Percentiles rank a stretch among this genome's conserved stretches.
These are phyloP conservation scores for Palythoa caribaeorum DNA, from an alignment of 92 coral and sea anemone species.

Conservation along the genomic window DNA sequence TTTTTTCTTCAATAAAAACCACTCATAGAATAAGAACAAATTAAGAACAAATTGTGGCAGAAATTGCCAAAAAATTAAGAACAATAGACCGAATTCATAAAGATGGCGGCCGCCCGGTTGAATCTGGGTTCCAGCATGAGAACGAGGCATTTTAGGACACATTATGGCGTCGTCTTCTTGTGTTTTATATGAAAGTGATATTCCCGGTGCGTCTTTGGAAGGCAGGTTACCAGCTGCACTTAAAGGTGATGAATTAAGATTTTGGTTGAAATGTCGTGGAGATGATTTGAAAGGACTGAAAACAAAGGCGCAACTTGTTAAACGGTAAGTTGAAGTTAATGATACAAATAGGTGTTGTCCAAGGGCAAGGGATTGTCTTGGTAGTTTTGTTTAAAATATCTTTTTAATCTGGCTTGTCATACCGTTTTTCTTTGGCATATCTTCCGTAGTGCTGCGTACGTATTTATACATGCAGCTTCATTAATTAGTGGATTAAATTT, in stretches of 20 bases:
- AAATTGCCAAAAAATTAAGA: too few relatives aligned
- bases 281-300: slow-evolving; percentile 3
- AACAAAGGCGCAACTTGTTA: slow-evolving; percentile 4
- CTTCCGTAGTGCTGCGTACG: too few relatives aligned
- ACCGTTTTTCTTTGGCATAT: too few relatives aligned
- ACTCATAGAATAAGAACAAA: too few relatives aligned
- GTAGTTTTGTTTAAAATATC: too few relatives aligned
- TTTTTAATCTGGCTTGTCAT: too few relatives aligned
- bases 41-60: too few relatives aligned
- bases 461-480: too few relatives aligned
- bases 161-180: neutral
- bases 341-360: neutral
- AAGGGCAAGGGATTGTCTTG: too few relatives aligned
- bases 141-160: slow-evolving; percentile 7
- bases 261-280: neutral
- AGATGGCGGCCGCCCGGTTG: neutral
- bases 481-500: too few relatives aligned
- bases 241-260: neutral
- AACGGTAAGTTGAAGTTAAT: neutral
- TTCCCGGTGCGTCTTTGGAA: neutral
- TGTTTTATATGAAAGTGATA: slow-evolving; percentile 1
- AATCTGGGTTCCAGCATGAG: neutral
- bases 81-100: neutral
- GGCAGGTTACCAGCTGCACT: slow-evolving; percentile 2
- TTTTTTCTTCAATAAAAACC: too few relatives aligned